Conservation (phyloP, 2,113 vertebrate species). For the Elachura formosa region DNA sequence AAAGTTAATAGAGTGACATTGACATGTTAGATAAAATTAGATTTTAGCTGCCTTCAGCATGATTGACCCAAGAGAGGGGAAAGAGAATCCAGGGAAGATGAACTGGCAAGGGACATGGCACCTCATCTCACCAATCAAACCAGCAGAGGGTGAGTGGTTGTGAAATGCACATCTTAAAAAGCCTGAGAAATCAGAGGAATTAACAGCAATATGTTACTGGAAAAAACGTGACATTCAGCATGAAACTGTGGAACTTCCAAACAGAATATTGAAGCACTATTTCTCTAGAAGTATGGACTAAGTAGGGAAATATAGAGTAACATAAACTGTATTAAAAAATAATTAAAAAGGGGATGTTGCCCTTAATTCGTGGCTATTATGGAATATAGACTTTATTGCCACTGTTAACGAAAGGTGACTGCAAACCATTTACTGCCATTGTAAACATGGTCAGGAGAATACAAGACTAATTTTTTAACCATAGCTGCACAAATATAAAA, state of each 20-base stretch:
- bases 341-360: accelerated
- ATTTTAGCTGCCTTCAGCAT: background rate
- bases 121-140: background rate
- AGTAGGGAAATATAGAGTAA: background rate
- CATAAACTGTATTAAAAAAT: background rate
- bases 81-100: background rate
- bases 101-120: background rate
- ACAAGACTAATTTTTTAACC: background rate
- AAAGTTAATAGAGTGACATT: conserved; percentile 1
- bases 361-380: background rate
- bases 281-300: background rate
- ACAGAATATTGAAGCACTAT: background rate
- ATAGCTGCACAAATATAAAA: background rate
- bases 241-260: background rate
- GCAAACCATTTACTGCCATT: background rate
- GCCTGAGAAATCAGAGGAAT: background rate
- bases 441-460: background rate
- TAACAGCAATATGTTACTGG: background rate
- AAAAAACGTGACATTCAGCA: background rate
- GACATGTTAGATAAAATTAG: conserved; percentile 18
- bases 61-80: background rate
- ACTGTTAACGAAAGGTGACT: background rate
- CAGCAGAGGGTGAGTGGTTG: background rate
- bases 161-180: background rate
- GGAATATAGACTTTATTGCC: background rate